A percentile compares a stretch with the other conserved stretches of the same genome.
These are phyloP conservation scores for Pseudobourletiella spinata DNA, from an alignment of 1,140 invertebrate genomes.

Conservation along the genomic window DNA sequence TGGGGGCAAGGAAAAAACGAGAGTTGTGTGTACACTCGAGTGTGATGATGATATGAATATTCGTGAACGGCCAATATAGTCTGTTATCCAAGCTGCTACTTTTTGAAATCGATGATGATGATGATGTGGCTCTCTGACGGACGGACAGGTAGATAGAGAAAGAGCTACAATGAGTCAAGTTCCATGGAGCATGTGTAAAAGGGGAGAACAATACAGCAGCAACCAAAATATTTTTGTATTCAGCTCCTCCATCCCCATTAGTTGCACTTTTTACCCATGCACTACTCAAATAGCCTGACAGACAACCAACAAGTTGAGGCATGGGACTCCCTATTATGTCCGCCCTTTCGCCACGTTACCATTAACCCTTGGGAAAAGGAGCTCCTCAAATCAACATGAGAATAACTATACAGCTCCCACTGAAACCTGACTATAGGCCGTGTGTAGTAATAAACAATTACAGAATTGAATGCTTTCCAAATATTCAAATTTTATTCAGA, in stretches of 20 bases:
- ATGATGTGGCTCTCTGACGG: too few species aligned
- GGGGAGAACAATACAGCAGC: not conserved
- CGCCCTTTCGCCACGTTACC: not conserved
- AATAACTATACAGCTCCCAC: not conserved
- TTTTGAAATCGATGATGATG: constrained; percentile 10
- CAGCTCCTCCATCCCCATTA: not conserved
- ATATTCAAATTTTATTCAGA: too few species aligned
- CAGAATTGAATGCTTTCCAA: too few species aligned
- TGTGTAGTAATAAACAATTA: too few species aligned
- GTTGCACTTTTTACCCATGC: not conserved
- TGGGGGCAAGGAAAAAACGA: too few species aligned
- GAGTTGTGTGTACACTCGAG: too few species aligned
- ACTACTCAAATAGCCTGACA: not conserved
- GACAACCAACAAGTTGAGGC: too few species aligned
- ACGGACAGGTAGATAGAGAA: constrained; percentile 1
- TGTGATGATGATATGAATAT: too few species aligned
- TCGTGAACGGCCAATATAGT: constrained; percentile 1
- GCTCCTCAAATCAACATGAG: not conserved
- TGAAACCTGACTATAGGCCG: too few species aligned
- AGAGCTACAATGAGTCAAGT: not conserved
- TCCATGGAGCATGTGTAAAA: too few species aligned
- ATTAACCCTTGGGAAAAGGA: not conserved
- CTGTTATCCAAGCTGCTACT: constrained; percentile 6
- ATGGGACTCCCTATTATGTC: too few species aligned
- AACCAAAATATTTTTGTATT: constrained; percentile 3